Evolutionary conservation across 2,888 invertebrate species (phyloP).

Genomic region (Choreutis nemorana): DNA sequence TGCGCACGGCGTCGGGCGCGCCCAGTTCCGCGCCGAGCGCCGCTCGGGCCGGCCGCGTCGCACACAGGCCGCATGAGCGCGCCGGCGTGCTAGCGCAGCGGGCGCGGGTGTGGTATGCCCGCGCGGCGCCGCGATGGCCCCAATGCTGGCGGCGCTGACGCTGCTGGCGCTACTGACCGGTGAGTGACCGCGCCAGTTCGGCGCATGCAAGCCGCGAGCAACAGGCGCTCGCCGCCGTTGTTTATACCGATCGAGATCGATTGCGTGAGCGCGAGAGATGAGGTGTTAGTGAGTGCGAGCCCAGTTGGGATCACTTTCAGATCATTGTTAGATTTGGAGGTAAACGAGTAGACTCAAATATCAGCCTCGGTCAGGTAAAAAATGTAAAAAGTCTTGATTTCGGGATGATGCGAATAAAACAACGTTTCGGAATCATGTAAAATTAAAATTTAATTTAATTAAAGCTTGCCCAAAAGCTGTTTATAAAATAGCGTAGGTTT

Average conservation of each 20-base stretch:
- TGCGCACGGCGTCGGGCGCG: conserved; percentile 27
- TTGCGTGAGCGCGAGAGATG: conserved; percentile 24
- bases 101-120: conserved; percentile 65
- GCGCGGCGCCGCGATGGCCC: conserved; percentile 59
- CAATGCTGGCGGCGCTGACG: conserved; percentile 53
- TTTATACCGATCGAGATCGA: conserved; percentile 29
- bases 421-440: too few species aligned
- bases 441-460: too few species aligned
- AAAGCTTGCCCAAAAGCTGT: too few species aligned
- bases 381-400: too few species aligned
- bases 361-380: conserved; percentile 22
- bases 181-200: conserved; percentile 30
- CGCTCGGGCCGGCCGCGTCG: conserved; percentile 45
- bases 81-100: conserved; percentile 60
- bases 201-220: conserved; percentile 25
- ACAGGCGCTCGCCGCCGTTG: conserved; percentile 49
- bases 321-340: too few species aligned
- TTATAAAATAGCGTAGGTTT: too few species aligned
- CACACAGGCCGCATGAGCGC: conserved; percentile 50
- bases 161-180: conserved; percentile 58
- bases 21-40: conserved; percentile 55
- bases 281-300: conserved; percentile 49
- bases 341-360: conserved; percentile 7
- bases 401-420: too few species aligned
- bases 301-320: too few species aligned